Evolutionary conservation across 2,113 vertebrate species (phyloP).

Genomic region (Tricholaema leucomelas): DNA sequence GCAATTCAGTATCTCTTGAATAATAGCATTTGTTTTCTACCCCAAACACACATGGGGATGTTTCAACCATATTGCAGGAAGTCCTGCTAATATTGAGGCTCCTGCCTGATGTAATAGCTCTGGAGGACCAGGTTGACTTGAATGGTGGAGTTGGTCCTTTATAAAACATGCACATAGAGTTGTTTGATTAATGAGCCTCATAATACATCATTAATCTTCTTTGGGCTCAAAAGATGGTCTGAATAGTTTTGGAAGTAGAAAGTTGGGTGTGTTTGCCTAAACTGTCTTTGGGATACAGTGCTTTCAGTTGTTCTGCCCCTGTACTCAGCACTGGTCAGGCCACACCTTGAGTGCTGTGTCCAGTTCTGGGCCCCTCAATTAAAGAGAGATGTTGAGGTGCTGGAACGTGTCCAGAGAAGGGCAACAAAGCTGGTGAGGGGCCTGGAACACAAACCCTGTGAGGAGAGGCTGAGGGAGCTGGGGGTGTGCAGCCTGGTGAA

Average conservation of each 20-base stretch:
- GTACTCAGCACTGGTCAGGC: no score
- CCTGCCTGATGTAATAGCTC: constrained; percentile 71
- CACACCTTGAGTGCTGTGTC: no score
- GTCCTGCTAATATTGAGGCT: constrained; percentile 71
- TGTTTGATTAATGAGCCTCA: constrained; percentile 82
- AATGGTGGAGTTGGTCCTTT: constrained; percentile 66
- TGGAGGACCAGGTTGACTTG: constrained; percentile 78
- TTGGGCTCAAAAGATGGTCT: constrained; percentile 67
- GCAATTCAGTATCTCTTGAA: constrained; percentile 76
- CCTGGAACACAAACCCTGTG: no score
- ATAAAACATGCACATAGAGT: constrained; percentile 46
- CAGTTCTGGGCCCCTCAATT: no score
- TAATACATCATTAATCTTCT: constrained; percentile 83
- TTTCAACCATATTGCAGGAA: constrained; percentile 75
- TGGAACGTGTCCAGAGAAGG: no score
- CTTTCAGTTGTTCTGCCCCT: no score
- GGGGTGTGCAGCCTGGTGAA: no score
- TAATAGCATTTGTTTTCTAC: constrained; percentile 79
- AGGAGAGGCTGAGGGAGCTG: no score
- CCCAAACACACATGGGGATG: constrained; percentile 75
- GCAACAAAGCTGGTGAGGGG: no score
- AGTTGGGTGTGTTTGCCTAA: constrained; percentile 46
- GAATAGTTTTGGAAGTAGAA: constrained; percentile 50
- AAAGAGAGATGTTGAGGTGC: no score
- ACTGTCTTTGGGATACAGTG: constrained; percentile 28